Base-by-base conservation (phyloP, 2,888 invertebrate species). In the Drosophila fungiperda region DNA sequence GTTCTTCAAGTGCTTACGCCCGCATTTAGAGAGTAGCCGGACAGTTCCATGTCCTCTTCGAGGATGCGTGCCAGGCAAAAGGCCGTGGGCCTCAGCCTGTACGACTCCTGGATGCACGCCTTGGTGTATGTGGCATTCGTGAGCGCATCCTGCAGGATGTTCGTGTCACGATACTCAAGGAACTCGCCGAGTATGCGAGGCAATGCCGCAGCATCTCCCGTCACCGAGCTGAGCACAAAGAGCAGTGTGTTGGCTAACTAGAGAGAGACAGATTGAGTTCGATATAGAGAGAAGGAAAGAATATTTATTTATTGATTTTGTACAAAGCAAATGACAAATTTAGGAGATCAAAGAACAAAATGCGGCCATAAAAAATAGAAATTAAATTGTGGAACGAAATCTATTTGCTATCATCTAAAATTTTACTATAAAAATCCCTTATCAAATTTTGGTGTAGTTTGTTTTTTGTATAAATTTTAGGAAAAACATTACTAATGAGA, bases 201-300 rank as follows among this genome's bases (percentile, higher is more conserved):
- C 89, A 97, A 96, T 77, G 95, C 95, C 68, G 95, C 94, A 0
- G 95, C 94, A 79, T 97, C 94, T 38, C 95, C 94, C 12, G 96
- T 96, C 65, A 97, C 94, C 78, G 96, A 94, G 91, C 97, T 95
- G 61, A 98, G 93, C 20, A 97, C 93, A 89, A 98, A 97, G 6
- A 97, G 95, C 62, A 97, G 92, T 36, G 96, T 97, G 92, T 97
- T 97, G 32, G 97, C 96, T 72, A 96, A 93, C 97, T 97, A 94
- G 49, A 79, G 23, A 45, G 49, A 42, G 42, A 36, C n/a, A 32
- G 32, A 42, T 32, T n/a, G 2, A 8, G 11, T 12, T n/a, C 9
- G 5, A 96, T 97, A 94, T 20, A 94, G 48, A 69, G 26, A 38
- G 23, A 45, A 42, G 42, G 20, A 23, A 3, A 17, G 3, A 40